These are phyloP conservation scores for Xestia ashworthii DNA, from an alignment of 2,888 invertebrate species.

Conservation along the genomic window DNA sequence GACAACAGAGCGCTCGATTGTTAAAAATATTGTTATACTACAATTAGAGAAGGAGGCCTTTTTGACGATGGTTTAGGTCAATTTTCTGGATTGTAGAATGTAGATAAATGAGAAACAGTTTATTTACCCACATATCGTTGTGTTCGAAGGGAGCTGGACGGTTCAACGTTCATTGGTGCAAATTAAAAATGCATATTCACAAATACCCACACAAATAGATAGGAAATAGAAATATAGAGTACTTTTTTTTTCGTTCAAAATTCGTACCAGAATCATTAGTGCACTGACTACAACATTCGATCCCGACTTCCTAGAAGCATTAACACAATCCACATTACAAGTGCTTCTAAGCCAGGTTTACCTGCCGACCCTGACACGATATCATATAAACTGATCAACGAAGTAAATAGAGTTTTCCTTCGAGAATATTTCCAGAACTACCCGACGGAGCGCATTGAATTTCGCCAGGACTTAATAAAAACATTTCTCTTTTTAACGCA, in stretches of 20 bases:
- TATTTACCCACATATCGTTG: neutral
- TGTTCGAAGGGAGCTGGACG: too few species aligned
- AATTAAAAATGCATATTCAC: neutral
- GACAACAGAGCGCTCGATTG: conserved; percentile 28
- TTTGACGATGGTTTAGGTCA: neutral
- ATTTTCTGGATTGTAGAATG: neutral
- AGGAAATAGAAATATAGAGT: too few species aligned
- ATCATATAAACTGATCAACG: conserved; percentile 10
- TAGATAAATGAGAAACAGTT: neutral
- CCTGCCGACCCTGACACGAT: conserved; percentile 4
- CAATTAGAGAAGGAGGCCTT: conserved; percentile 5
- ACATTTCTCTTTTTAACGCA: conserved; percentile 47
- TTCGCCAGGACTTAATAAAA: conserved; percentile 50
- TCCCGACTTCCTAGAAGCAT: neutral
- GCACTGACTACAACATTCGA: neutral
- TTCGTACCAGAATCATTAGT: too few species aligned
- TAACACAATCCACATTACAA: neutral
- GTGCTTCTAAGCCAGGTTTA: neutral
- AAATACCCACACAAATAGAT: neutral
- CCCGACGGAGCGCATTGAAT: conserved; percentile 33
- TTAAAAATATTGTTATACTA: conserved; percentile 30
- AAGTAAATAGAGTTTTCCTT: conserved; percentile 7
- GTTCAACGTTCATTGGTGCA: neutral
- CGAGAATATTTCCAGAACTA: conserved; percentile 14
- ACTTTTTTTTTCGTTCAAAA: too few species aligned